Percentiles rank a stretch among this genome's conserved stretches.
Conservation (phyloP, 2,113 vertebrate species). For the Ovis canadensis region DNA sequence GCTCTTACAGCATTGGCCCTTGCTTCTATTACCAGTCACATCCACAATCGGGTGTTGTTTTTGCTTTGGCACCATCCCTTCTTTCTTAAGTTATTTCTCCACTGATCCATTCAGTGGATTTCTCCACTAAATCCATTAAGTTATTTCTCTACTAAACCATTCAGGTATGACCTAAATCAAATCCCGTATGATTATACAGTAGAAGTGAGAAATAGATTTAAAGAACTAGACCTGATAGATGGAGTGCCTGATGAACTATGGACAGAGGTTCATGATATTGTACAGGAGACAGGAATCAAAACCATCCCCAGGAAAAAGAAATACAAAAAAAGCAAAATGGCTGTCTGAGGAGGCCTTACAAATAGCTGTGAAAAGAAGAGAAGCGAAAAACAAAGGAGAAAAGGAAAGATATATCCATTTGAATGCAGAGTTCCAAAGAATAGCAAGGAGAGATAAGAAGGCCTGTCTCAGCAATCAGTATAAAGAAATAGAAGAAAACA, state of each 20-base stretch:
- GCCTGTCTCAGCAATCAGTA: no score
- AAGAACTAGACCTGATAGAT: background rate
- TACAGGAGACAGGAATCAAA: background rate
- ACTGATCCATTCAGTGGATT: background rate
- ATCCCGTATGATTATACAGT: background rate
- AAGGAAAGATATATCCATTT: no score
- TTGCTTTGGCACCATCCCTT: background rate
- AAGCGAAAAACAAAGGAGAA: no score
- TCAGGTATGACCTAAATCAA: background rate
- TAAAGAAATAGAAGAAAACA: no score
- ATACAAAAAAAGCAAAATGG: no score
- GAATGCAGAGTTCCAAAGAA: no score
- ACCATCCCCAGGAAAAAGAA: background rate
- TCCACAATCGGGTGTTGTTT: background rate
- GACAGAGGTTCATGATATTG: background rate
- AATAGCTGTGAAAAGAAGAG: no score
- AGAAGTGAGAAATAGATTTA: background rate
- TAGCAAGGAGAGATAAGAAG: no score
- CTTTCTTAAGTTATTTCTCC: background rate
- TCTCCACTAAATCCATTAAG: background rate
- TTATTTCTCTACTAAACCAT: background rate
- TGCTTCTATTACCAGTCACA: background rate
- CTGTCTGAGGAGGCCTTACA: no score
- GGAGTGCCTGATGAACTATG: background rate
- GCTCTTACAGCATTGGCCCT: background rate